Evolutionary conservation across 2,888 invertebrate species (phyloP).

Genomic region (Pollenia labialis): DNA sequence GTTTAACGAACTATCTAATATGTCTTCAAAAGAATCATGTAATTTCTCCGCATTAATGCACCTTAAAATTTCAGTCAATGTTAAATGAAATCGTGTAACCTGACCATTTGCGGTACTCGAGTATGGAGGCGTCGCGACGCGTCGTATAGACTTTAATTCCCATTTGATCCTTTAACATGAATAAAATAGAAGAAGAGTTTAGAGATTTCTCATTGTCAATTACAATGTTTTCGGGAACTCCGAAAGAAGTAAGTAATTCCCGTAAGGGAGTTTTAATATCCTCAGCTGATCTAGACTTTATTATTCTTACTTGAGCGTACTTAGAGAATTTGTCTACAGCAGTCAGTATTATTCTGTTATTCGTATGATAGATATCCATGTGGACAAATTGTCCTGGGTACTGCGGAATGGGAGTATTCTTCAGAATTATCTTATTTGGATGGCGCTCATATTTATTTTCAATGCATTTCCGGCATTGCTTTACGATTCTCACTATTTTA

Average conservation of each 20-base stretch:
- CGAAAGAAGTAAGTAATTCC: too few relatives aligned
- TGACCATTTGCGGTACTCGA: not conserved
- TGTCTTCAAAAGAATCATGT: too few relatives aligned
- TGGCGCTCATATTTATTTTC: too few relatives aligned
- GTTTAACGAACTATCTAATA: too few relatives aligned
- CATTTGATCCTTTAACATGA: constrained; percentile 1
- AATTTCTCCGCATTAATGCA: too few relatives aligned
- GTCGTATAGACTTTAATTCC: constrained; percentile 3
- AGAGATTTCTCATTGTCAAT: too few relatives aligned
- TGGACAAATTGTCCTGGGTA: constrained; percentile 11
- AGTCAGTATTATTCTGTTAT: not conserved
- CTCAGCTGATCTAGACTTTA: not conserved
- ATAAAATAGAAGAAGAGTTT: not conserved
- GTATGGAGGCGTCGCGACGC: constrained; percentile 6
- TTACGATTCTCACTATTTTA: too few relatives aligned
- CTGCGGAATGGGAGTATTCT: constrained; percentile 1
- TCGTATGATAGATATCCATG: not conserved
- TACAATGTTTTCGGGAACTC: too few relatives aligned
- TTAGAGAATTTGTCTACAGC: not conserved
- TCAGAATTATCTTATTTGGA: not conserved
- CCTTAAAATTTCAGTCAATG: not conserved
- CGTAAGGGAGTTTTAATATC: not conserved
- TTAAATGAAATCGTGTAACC: not conserved
- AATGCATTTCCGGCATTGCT: too few relatives aligned
- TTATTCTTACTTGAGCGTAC: not conserved